Base-by-base conservation (phyloP, 1,140 invertebrate genomes). In the Caenorhabditis briggsae region DNA sequence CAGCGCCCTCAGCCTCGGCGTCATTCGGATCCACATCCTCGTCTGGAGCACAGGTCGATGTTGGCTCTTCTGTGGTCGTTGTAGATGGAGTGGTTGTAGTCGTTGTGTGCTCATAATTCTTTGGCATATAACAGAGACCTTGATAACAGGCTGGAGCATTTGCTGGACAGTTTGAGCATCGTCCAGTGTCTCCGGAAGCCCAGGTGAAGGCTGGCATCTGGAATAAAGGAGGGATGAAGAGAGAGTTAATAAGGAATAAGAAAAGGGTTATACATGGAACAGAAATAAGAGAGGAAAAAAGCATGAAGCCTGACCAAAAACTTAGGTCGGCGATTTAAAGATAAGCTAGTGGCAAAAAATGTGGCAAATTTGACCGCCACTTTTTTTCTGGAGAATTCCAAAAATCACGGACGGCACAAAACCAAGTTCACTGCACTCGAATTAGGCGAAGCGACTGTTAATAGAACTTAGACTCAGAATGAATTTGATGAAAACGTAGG, bases 191-290 rank as follows among this genome's bases (percentile, higher is more conserved):
- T 50, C 83, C 85, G 18, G 82, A 82, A 20, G 91, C 91, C 90
- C 90, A 92, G 5, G 89, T 92, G 82, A 92, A 92, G 65, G 91
- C 91, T n/a, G 91, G 91, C n/a, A 90, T 85, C 91, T 91, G 88
- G 85, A 91, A 88, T 25, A 16, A 82, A 18, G 20, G 7, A 53
- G 87, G 23, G 11, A n/a, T 53, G 64, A 6, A 70, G 33, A 41
- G 20, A 20, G n/a, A 8, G 46, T 20, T 48, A 46, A 33, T 82
- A 74, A 83, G 14, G 33, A 46, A 58, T 33, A 33, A 33, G 33
- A 33, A 83, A 83, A 55, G 46, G 16, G 56, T 58, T 58, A n/a
- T 18, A 58, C 18, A n/a, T n/a, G 20, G 2, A 20, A 61, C 8
- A 61, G 8, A 61, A 25, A 61, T 12, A 33, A 11, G 23, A 25